Conservation (phyloP, 53 echinoderm and acorn worm genomes). For the Actinopyga echinites region DNA sequence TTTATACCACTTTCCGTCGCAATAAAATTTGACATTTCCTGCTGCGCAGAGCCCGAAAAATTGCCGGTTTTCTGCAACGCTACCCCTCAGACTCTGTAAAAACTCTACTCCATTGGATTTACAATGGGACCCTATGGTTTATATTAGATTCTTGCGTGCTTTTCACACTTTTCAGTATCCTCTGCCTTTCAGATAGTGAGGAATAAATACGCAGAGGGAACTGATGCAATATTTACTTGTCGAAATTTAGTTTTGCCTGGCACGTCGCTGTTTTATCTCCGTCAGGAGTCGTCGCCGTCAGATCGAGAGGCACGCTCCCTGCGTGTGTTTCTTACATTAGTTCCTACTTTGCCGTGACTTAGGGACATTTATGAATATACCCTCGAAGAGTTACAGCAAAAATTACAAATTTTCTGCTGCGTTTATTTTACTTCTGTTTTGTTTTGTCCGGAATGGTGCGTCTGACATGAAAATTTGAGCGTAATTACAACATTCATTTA, state of each 20-base stretch:
- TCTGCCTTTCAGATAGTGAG: neutral
- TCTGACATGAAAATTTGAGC: too few species aligned
- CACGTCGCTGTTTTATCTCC: neutral
- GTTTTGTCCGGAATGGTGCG: too few species aligned
- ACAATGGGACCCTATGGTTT: slow-evolving; percentile 14
- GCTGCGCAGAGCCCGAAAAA: slow-evolving; percentile 38
- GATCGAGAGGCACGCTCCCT: slow-evolving; percentile 10
- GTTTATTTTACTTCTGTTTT: too few species aligned
- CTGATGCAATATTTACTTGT: slow-evolving; percentile 14
- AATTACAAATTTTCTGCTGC: too few species aligned
- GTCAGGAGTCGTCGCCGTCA: neutral
- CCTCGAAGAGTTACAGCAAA: too few species aligned
- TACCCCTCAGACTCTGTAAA: slow-evolving; percentile 26
- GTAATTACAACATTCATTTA: too few species aligned
- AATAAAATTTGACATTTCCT: slow-evolving; percentile 25
- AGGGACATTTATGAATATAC: too few species aligned
- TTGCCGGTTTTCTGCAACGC: slow-evolving; percentile 36
- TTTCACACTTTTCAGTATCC: slow-evolving; percentile 12
- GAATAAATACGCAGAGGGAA: neutral
- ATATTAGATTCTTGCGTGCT: slow-evolving; percentile 7
- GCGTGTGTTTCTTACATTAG: slow-evolving; percentile 9
- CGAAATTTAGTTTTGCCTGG: slow-evolving; percentile 1
- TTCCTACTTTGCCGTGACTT: too few species aligned
- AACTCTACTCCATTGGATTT: slow-evolving; percentile 11
- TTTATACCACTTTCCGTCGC: neutral